Percentiles rank a stretch among this genome's conserved stretches.
These are phyloP conservation scores for Odontophorus gujanensis DNA, from an alignment of 2,113 vertebrate genomes.

Conservation along the genomic window DNA sequence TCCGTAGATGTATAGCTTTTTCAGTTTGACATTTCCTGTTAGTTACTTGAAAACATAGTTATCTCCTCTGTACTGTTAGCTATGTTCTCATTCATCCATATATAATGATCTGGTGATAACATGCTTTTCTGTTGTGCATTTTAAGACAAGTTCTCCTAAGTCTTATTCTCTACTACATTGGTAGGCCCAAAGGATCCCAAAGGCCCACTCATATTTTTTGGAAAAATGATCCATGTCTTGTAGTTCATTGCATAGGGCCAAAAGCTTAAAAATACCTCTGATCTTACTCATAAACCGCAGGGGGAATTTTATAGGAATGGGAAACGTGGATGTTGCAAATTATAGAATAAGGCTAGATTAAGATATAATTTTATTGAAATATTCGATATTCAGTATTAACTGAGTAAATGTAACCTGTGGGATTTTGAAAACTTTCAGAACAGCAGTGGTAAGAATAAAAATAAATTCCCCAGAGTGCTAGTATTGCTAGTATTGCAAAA, in stretches of 20 bases:
- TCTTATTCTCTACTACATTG: neutral
- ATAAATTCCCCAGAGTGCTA: constrained; percentile 53
- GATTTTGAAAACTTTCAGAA: constrained; percentile 53
- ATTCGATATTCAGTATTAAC: constrained; percentile 45
- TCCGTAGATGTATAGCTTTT: neutral
- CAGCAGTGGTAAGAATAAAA: constrained; percentile 48
- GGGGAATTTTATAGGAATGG: neutral
- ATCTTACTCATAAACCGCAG: neutral
- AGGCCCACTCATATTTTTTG: neutral
- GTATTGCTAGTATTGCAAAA: constrained; percentile 46
- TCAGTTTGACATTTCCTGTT: neutral
- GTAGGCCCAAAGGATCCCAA: neutral
- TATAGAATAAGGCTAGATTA: neutral
- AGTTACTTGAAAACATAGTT: neutral
- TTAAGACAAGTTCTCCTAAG: neutral
- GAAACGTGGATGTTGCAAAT: neutral
- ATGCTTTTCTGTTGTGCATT: neutral
- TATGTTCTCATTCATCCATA: neutral
- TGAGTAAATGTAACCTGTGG: constrained; percentile 40
- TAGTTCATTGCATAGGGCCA: neutral
- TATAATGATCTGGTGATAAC: neutral
- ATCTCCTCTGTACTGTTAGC: neutral
- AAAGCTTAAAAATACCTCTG: neutral
- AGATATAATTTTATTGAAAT: constrained; percentile 34
- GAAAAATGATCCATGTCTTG: neutral